Evolutionary conservation across 2,113 vertebrate species (phyloP).

Genomic region (Thymallus thymallus): DNA sequence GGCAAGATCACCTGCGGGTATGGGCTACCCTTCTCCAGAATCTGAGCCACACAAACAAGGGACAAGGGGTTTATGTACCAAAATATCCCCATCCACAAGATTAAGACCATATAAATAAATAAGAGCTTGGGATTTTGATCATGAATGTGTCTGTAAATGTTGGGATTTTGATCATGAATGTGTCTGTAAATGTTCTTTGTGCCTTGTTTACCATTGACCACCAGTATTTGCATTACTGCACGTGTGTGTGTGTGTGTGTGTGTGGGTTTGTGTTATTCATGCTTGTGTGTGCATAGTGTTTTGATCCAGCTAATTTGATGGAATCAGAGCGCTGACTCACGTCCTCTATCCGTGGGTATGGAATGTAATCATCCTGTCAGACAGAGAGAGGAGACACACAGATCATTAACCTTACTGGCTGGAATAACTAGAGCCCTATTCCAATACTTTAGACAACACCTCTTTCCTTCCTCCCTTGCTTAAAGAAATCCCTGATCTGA

Average conservation of each 20-base stretch:
- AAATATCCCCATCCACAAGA: background rate
- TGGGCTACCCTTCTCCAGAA: conserved; percentile 87
- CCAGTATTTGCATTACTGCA: background rate
- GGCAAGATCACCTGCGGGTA: conserved; percentile 95
- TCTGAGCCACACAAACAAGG: conserved; percentile 64
- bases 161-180: no score
- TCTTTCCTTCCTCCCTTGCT: no score
- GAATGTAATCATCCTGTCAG: conserved; percentile 93
- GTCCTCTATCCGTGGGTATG: conserved; percentile 95
- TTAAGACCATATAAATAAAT: no score
- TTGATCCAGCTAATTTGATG: background rate
- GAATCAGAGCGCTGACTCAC: conserved; percentile 68
- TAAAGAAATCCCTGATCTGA: no score
- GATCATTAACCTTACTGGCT: background rate
- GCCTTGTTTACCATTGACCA: no score
- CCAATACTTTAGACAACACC: no score
- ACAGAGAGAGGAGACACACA: conserved; percentile 46
- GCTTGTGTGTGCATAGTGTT: conserved; percentile 4
- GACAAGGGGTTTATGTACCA: background rate
- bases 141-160: no score
- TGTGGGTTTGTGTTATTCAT: background rate
- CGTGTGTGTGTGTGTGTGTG: background rate
- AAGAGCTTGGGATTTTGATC: no score
- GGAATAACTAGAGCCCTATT: no score
- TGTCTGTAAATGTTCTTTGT: no score